A percentile compares a stretch with the other conserved stretches of the same genome.
Evolutionary conservation across 1,140 invertebrate species (phyloP).

Genomic region (Drosophila guanche): DNA sequence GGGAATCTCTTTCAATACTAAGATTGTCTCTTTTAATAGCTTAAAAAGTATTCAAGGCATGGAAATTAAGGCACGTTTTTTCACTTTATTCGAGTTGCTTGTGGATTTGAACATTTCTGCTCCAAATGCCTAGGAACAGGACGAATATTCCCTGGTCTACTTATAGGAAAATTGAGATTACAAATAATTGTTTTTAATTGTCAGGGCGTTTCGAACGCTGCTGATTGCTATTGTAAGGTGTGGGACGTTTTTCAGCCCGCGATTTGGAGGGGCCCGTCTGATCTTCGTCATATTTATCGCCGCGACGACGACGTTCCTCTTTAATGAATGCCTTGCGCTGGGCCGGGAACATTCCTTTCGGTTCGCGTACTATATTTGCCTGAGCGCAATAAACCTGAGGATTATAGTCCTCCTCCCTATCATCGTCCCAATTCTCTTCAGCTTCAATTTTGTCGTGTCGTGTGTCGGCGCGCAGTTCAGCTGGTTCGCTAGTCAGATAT

Average conservation of each 20-base stretch:
- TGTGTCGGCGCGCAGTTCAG: constrained; percentile 44
- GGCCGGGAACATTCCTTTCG: constrained; percentile 53
- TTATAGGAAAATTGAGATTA: no score
- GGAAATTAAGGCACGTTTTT: no score
- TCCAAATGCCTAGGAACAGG: no score
- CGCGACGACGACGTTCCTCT: constrained; percentile 52
- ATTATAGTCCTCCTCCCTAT: constrained; percentile 49
- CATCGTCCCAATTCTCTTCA: constrained; percentile 73
- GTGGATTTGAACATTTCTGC: no score
- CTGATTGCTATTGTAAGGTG: constrained; percentile 18
- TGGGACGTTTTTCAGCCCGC: constrained; percentile 3
- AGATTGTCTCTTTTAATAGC: no score
- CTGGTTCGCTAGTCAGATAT: constrained; percentile 47
- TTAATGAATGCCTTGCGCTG: constrained; percentile 66
- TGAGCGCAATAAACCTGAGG: constrained; percentile 51
- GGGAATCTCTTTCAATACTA: no score
- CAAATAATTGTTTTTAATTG: no score
- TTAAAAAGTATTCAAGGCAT: no score
- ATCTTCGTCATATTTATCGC: constrained; percentile 33
- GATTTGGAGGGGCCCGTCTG: not conserved
- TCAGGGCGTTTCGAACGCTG: not conserved
- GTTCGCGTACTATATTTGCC: constrained; percentile 58
- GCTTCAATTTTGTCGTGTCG: constrained; percentile 54
- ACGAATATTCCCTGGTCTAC: no score
- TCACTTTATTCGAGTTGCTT: no score